phyloP scores from a whole-genome alignment of 2,888 invertebrate species.

The Melikaiella ostensackeni region DNA sequence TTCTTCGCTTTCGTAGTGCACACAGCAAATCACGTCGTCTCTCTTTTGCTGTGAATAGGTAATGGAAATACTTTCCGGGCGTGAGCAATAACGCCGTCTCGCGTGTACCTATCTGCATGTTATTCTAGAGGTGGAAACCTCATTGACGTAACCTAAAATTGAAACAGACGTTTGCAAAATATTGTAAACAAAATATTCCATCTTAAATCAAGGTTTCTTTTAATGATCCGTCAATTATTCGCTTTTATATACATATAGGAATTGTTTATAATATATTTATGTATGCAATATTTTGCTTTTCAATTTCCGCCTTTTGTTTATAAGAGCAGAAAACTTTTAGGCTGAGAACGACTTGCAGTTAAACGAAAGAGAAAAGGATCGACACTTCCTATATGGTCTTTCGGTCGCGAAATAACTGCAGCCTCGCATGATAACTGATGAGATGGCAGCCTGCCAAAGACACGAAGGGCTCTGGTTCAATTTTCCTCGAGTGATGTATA shows the following conservation, averaged over 20 bases:
- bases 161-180: background rate
- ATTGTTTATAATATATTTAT: background rate
- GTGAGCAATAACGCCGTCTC: conserved; percentile 45
- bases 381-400: conserved; percentile 6
- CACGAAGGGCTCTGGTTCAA: conserved; percentile 38
- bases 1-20: conserved; percentile 54
- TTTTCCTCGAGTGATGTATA: conserved; percentile 37
- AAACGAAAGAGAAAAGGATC: background rate
- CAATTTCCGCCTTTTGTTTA: background rate
- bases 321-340: background rate
- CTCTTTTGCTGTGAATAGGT: conserved; percentile 45
- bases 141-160: conserved; percentile 28
- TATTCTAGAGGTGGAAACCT: conserved; percentile 23
- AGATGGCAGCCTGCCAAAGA: conserved; percentile 32
- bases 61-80: conserved; percentile 52
- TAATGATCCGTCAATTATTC: background rate
- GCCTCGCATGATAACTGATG: conserved; percentile 34
- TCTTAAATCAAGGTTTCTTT: too few relatives aligned
- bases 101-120: conserved; percentile 44
- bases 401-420: conserved; percentile 34
- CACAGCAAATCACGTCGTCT: conserved; percentile 61
- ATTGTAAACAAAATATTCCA: background rate
- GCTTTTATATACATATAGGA: background rate
- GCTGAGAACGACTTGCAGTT: background rate
- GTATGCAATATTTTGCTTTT: background rate